Evolutionary conservation across 64 coral and sea anemone genomes (phyloP).

Genomic region (Porites australiensis): DNA sequence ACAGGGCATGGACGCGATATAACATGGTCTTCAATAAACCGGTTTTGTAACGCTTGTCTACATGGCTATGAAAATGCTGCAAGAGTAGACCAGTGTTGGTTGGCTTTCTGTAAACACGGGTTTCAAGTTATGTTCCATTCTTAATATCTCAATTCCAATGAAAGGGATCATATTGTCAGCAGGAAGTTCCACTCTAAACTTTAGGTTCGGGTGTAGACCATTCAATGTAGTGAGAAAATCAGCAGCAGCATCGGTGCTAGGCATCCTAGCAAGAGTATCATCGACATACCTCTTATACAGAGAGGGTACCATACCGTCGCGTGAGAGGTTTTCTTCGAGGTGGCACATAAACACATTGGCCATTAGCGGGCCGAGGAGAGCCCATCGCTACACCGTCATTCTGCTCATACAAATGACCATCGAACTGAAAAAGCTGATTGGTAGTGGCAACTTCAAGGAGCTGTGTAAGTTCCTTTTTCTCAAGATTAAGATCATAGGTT

Average conservation of each 20-base stretch:
- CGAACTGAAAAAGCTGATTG: constrained; percentile 30
- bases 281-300: constrained; percentile 1
- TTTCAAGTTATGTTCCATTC: constrained; percentile 45
- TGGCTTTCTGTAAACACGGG: constrained; percentile 45
- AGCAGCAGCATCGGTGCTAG: constrained; percentile 31
- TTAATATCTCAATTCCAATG: constrained; percentile 55
- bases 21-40: too few relatives aligned
- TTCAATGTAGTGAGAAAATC: constrained; percentile 24
- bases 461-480: constrained; percentile 21
- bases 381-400: neutral
- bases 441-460: constrained; percentile 46
- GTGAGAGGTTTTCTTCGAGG: constrained; percentile 12
- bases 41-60: too few relatives aligned
- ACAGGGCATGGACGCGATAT: too few relatives aligned
- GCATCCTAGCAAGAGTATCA: constrained; percentile 51
- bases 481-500: constrained; percentile 62
- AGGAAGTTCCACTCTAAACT: constrained; percentile 43
- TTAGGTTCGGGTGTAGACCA: constrained; percentile 20
- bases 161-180: constrained; percentile 35
- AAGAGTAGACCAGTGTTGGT: neutral
- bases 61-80: too few relatives aligned
- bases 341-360: constrained; percentile 31
- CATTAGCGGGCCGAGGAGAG: constrained; percentile 24
- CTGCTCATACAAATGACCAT: constrained; percentile 9
- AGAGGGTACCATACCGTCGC: neutral